Evolutionary conservation across 1,140 invertebrate genomes (phyloP).

Genomic region (Bactericera cockerelli): DNA sequence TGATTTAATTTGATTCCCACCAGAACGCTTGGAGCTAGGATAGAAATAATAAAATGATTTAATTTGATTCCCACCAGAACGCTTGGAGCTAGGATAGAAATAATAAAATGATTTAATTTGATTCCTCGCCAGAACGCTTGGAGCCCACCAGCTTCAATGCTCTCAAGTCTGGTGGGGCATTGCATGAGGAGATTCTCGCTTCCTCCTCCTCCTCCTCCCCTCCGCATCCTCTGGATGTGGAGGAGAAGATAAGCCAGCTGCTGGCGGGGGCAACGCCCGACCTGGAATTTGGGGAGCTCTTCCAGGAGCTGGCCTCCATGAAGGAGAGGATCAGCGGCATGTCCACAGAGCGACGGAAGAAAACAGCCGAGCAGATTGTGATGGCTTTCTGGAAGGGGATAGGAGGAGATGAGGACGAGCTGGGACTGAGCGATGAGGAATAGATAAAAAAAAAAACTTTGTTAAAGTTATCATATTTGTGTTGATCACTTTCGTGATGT

Average conservation of each 20-base stretch:
- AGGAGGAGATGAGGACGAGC: slow-evolving; percentile 55
- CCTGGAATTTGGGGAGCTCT: slow-evolving; percentile 43
- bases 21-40: too few relatives aligned
- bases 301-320: slow-evolving; percentile 43
- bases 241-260: neutral
- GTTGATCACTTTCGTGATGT: too few relatives aligned
- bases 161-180: slow-evolving; percentile 11
- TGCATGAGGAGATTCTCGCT: neutral
- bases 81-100: too few relatives aligned
- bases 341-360: slow-evolving; percentile 43
- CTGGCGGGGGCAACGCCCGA: slow-evolving; percentile 10
- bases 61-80: neutral
- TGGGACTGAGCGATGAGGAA: neutral
- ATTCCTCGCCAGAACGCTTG: neutral
- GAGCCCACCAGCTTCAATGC: slow-evolving; percentile 2
- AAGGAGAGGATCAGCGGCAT: slow-evolving; percentile 49
- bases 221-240: neutral
- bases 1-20: too few relatives aligned
- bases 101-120: too few relatives aligned
- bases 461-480: too few relatives aligned
- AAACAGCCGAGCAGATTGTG: slow-evolving; percentile 59
- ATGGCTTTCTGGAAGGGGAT: slow-evolving; percentile 63
- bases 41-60: too few relatives aligned
- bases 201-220: neutral
- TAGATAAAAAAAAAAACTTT: too few relatives aligned